Percentiles rank a stretch among this genome's conserved stretches.
phyloP scores from a whole-genome alignment of 2,888 invertebrate genomes.

The Agriopis aurantiaria region DNA sequence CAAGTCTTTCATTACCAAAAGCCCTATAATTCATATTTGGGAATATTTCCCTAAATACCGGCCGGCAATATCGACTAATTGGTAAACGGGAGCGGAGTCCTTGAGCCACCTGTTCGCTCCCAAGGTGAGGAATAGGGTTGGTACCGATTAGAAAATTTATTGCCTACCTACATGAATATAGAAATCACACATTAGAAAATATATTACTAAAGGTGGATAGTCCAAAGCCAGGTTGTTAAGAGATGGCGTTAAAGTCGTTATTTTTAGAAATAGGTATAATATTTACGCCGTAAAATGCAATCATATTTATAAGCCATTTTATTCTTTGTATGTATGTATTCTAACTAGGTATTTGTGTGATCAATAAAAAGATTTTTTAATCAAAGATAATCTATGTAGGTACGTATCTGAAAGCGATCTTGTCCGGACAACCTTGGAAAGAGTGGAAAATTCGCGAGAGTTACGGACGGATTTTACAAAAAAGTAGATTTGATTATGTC shows the following conservation, averaged over 20 bases:
- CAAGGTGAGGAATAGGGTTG: constrained; percentile 20
- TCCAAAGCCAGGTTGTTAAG: neutral
- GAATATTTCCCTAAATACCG: constrained; percentile 29
- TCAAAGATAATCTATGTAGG: too few species aligned
- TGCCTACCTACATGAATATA: neutral
- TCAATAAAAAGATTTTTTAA: too few species aligned
- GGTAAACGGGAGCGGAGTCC: constrained; percentile 43
- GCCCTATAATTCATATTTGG: constrained; percentile 18
- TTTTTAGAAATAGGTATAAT: too few species aligned
- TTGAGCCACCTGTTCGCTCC: constrained; percentile 47
- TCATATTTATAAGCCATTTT: too few species aligned
- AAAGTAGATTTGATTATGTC: neutral
- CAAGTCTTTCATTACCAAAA: constrained; percentile 1
- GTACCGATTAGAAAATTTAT: neutral
- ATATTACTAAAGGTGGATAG: neutral
- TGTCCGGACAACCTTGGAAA: neutral
- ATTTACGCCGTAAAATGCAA: too few species aligned
- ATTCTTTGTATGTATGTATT: too few species aligned
- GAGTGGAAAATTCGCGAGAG: neutral
- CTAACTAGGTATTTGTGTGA: too few species aligned
- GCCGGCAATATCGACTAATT: constrained; percentile 43
- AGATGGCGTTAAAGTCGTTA: neutral
- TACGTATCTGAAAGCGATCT: neutral
- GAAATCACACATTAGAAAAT: neutral
- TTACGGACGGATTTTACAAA: neutral